Evolutionary conservation across 1,140 invertebrate genomes (phyloP), one percentile per base, ranked within the genome.

Genomic region (Thalassaphorura encarpata): DNA sequence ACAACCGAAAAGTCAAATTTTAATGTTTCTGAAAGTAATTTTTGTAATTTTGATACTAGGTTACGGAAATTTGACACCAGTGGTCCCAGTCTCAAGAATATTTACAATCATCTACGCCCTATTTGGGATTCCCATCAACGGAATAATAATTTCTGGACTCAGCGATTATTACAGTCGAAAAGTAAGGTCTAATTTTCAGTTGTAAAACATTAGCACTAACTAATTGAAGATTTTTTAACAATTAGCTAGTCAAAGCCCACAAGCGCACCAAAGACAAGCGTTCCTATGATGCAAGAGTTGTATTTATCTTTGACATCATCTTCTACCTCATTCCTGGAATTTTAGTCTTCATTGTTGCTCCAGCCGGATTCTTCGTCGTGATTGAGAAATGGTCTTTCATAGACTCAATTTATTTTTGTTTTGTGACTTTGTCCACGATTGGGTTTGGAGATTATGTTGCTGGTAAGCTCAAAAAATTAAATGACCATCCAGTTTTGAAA

Each of bases 361-460:
- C 94, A 0, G 83, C 93, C 0, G 83, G 82, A 45, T 79, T 96
- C 13, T 95, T 97, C 66, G 81, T 84, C 0, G 76, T 85, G 31
- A 86, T 92, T 56, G 92, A 96, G 73, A 79, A 77, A 1, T 96
- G 92, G 92, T 77, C 79, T 2, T 95, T 90, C 67, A 80, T 90
- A n/a, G 81, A 90, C 41, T 79, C 87, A 0, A 78, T 95, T 36
- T 96, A 96, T 69, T 96, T 89, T 66, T 85, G 87, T 16, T 59
- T 54, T 21, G 24, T 51, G 28, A 51, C 28, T 19, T 27, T 94
- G 2, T 89, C 89, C 0, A 96, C 92, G 8, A 94, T 95, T 64
- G 92, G 92, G 21, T 96, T 95, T 70, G 92, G 91, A 31, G 91
- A 96, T 73, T 85, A 82, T 65, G 90, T 95, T 18, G 89, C 91